These are phyloP conservation scores for Pomacea canaliculata DNA, from an alignment of 2,888 invertebrate genomes.

Conservation along the genomic window DNA sequence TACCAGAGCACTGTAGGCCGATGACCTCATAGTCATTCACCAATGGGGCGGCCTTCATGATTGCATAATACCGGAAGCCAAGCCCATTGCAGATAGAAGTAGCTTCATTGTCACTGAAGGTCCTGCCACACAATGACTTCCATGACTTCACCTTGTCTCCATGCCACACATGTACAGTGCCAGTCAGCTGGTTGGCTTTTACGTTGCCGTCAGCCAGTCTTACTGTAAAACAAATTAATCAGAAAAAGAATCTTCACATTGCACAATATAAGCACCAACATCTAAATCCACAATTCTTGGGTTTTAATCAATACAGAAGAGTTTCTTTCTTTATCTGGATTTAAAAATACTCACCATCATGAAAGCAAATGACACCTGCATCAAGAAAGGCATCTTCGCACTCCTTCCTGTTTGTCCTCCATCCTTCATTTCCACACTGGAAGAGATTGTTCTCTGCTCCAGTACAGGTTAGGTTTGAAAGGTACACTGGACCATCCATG, in stretches of 20 bases:
- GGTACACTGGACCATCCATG: conserved; percentile 33
- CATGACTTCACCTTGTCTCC: conserved; percentile 67
- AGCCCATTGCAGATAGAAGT: conserved; percentile 78
- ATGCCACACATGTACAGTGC: conserved; percentile 26
- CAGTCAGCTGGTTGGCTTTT: conserved; percentile 21
- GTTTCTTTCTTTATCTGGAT: too few species aligned
- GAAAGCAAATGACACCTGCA: conserved; percentile 55
- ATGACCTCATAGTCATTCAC: conserved; percentile 29
- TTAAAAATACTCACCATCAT: conserved; percentile 14
- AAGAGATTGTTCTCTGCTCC: conserved; percentile 47
- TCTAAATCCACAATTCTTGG: too few species aligned
- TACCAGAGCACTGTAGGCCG: conserved; percentile 40
- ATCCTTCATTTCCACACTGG: conserved; percentile 48
- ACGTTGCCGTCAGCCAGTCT: conserved; percentile 37
- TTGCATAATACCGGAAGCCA: conserved; percentile 71
- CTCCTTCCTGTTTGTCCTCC: conserved; percentile 31
- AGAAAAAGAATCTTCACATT: too few species aligned
- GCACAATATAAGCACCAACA: too few species aligned
- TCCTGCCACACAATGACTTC: conserved; percentile 81
- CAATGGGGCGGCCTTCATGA: neutral
- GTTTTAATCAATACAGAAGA: too few species aligned
- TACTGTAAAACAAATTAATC: conserved; percentile 29
- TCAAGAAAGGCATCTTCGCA: conserved; percentile 36
- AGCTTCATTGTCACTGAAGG: conserved; percentile 78
- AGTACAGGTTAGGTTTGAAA: conserved; percentile 48